These are phyloP conservation scores for Diglossa cyanea DNA, from an alignment of 2,797 vertebrate species.

Conservation along the genomic window DNA sequence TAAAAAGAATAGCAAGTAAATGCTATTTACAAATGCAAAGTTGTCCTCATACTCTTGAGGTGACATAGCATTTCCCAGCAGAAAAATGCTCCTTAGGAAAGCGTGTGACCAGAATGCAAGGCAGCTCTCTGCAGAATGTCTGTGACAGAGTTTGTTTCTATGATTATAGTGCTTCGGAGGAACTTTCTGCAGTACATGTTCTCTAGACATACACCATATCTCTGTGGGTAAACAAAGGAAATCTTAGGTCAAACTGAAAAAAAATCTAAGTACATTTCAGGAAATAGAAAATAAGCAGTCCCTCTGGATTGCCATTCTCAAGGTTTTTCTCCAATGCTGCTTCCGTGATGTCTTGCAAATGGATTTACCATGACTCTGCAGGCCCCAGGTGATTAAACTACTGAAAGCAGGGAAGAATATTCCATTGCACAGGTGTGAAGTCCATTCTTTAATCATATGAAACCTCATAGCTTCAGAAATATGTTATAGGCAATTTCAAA, in stretches of 20 bases:
- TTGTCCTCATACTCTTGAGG: background rate
- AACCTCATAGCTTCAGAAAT: conserved; percentile 34
- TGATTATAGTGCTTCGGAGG: background rate
- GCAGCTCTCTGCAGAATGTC: background rate
- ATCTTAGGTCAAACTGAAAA: conserved; percentile 18
- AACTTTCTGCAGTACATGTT: background rate
- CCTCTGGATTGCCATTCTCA: background rate
- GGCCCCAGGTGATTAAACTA: conserved; percentile 31
- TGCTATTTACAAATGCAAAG: background rate
- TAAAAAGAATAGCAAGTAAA: background rate
- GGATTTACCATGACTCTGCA: conserved; percentile 36
- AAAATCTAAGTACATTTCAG: background rate
- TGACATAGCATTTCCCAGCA: background rate
- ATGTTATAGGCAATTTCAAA: conserved; percentile 22
- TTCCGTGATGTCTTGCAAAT: conserved; percentile 50
- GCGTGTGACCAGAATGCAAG: background rate
- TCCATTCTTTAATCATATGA: conserved; percentile 37
- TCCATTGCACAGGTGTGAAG: conserved; percentile 42
- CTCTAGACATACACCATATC: background rate
- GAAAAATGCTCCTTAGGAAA: background rate
- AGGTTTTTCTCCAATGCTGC: background rate
- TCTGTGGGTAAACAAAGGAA: conserved; percentile 2
- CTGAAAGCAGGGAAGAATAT: conserved; percentile 35
- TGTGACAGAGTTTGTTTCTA: background rate
- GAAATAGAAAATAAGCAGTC: conserved; percentile 43